Evolutionary conservation across 2,797 vertebrate genomes (phyloP).

Genomic region (Cynopterus sphinx): DNA sequence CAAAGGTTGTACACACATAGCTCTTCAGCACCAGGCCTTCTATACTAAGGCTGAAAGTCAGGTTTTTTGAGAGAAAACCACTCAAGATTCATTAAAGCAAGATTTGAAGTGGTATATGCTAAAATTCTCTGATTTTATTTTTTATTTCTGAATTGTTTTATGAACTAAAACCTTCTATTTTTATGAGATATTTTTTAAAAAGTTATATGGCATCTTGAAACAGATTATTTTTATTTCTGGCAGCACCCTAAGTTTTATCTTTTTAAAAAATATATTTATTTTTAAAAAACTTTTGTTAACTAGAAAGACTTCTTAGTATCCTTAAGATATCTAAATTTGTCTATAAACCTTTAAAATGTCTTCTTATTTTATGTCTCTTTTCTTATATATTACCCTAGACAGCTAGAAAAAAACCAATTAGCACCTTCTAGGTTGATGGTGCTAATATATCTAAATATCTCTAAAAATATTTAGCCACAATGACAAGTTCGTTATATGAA

Average conservation of each 20-base stretch:
- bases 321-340: neutral
- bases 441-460: neutral
- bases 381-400: neutral
- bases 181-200: neutral
- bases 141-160: neutral
- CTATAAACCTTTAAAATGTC: neutral
- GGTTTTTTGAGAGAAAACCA: neutral
- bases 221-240: neutral
- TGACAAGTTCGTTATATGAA: neutral
- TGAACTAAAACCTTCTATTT: neutral
- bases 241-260: rapidly evolving
- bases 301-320: neutral
- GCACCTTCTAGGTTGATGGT: neutral
- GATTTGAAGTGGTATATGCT: neutral
- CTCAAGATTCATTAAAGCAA: neutral
- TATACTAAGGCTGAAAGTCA: neutral
- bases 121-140: neutral
- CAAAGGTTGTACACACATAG: neutral
- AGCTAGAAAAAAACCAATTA: neutral
- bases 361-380: neutral
- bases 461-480: neutral
- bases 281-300: neutral
- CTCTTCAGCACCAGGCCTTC: neutral
- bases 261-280: neutral
- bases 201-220: neutral